Conservation (phyloP, 2,113 vertebrate genomes). For the Rattus rattus region DNA sequence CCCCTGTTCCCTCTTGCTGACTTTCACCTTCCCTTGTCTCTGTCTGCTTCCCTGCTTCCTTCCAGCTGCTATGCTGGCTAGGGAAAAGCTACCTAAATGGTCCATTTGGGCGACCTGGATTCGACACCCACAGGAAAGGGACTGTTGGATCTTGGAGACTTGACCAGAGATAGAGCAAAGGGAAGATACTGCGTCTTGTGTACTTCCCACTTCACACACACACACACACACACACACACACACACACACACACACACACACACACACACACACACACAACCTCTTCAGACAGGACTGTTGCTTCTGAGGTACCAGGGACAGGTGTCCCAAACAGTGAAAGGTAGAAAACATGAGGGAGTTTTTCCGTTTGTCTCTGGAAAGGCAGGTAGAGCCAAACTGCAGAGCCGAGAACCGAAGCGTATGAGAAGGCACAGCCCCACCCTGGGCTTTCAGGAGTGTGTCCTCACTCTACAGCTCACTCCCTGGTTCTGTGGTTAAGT, state of each 20-base stretch:
- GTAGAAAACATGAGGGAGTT: neutral
- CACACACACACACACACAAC: neutral
- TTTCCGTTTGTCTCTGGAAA: neutral
- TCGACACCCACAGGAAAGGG: neutral
- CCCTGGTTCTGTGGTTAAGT: neutral
- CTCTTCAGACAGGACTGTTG: neutral
- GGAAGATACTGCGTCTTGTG: no score
- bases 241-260: no score
- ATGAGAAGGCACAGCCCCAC: neutral
- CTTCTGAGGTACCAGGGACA: neutral
- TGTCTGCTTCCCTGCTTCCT: neutral
- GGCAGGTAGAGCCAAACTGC: neutral
- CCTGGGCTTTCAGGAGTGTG: neutral
- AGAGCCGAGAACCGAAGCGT: neutral
- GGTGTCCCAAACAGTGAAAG: neutral
- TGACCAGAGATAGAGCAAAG: no score
- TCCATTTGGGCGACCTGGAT: neutral
- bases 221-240: no score
- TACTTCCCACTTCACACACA: no score
- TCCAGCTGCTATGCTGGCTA: neutral
- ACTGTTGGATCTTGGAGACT: neutral
- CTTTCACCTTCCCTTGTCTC: neutral
- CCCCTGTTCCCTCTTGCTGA: rapidly evolving
- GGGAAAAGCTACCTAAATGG: neutral
- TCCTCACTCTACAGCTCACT: neutral